Evolutionary conservation across 2,888 invertebrate genomes (phyloP).

Genomic region (Helicoverpa assulta): DNA sequence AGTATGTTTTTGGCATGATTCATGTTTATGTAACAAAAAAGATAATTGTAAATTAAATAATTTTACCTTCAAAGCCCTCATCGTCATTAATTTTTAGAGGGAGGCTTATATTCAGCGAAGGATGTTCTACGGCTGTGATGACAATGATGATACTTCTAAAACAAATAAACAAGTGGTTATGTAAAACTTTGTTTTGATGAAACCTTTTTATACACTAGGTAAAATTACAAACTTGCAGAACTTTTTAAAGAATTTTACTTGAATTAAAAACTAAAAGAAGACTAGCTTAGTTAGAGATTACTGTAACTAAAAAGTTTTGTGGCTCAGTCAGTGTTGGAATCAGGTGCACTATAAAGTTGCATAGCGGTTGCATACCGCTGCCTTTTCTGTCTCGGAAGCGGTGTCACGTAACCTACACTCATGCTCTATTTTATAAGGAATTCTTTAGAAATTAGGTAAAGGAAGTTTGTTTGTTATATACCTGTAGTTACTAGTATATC

Average conservation of each 20-base stretch:
- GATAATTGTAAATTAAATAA: too few relatives aligned
- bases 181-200: too few relatives aligned
- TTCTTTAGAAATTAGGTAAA: not conserved
- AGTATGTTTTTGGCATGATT: too few relatives aligned
- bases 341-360: constrained; percentile 1
- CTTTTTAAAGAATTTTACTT: not conserved
- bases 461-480: too few relatives aligned
- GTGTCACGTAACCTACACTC: not conserved
- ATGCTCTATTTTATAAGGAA: constrained; percentile 1
- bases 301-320: constrained; percentile 1
- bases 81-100: too few relatives aligned
- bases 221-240: not conserved
- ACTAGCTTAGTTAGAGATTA: not conserved
- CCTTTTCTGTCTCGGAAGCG: not conserved
- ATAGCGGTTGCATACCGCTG: not conserved
- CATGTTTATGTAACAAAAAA: too few relatives aligned
- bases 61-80: too few relatives aligned
- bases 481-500: too few relatives aligned
- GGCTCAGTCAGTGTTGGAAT: constrained; percentile 1
- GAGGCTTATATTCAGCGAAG: too few relatives aligned
- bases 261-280: constrained; percentile 1
- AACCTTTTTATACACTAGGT: not conserved
- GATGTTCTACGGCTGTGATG: too few relatives aligned
- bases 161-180: too few relatives aligned
- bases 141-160: too few relatives aligned